A percentile compares a stretch with the other conserved stretches of the same genome.
These are phyloP conservation scores for Drosophila parthenogenetica DNA, from an alignment of 2,888 invertebrate genomes.

Conservation along the genomic window DNA sequence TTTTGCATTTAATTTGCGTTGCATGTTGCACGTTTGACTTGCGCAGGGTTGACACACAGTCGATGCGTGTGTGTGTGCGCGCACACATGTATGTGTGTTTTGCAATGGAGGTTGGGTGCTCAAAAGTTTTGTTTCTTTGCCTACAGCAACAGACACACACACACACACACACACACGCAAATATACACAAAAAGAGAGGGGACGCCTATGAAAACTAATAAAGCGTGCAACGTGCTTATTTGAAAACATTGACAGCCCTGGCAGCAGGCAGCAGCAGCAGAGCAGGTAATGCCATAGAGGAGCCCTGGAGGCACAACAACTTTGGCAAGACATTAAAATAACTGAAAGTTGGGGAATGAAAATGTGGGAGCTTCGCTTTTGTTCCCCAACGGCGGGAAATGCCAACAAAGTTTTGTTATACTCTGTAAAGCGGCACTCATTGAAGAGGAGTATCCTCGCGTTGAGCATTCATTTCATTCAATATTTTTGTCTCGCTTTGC, in stretches of 20 bases:
- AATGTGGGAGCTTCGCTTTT: slow-evolving; percentile 1
- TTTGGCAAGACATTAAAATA: slow-evolving; percentile 52
- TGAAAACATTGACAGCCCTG: slow-evolving; percentile 63
- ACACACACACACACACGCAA: slow-evolving; percentile 7
- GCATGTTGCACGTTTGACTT: slow-evolving; percentile 63
- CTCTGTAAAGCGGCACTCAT: slow-evolving; percentile 13
- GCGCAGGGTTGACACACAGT: slow-evolving; percentile 55
- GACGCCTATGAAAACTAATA: slow-evolving; percentile 76
- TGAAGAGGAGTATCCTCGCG: slow-evolving; percentile 24
- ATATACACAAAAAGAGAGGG: background rate
- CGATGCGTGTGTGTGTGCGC: background rate
- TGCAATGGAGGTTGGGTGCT: background rate
- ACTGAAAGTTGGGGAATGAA: slow-evolving; percentile 16
- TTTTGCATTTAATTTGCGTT: slow-evolving; percentile 48
- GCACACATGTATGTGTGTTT: background rate
- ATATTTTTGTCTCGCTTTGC: slow-evolving; percentile 37
- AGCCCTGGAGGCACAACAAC: slow-evolving; percentile 31
- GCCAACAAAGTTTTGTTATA: slow-evolving; percentile 29
- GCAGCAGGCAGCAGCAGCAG: background rate
- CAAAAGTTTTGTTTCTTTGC: slow-evolving; percentile 62
- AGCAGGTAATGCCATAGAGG: slow-evolving; percentile 12
- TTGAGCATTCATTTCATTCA: background rate
- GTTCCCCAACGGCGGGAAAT: slow-evolving; percentile 29
- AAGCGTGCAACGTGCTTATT: slow-evolving; percentile 78
- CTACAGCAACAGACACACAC: slow-evolving; percentile 20